These are phyloP conservation scores for Austrolebias charrua DNA, from an alignment of 2,797 vertebrate species.

Conservation along the genomic window DNA sequence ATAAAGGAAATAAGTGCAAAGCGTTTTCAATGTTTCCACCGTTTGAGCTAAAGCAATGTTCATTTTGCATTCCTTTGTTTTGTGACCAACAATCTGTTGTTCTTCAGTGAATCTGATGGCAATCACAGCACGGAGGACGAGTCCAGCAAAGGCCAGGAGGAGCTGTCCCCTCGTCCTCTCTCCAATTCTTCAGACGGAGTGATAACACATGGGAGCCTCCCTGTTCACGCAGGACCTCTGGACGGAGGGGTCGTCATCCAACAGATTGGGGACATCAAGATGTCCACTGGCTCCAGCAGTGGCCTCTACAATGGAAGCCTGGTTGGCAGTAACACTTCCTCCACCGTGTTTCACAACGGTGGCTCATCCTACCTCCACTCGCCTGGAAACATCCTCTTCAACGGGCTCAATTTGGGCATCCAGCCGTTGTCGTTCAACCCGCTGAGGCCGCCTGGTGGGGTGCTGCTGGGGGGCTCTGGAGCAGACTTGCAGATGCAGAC, in stretches of 20 bases:
- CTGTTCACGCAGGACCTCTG: constrained; percentile 71
- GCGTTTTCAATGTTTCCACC: background rate
- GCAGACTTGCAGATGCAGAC: constrained; percentile 86
- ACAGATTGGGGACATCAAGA: constrained; percentile 95
- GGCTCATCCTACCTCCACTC: constrained; percentile 94
- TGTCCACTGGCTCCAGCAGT: constrained; percentile 86
- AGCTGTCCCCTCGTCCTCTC: constrained; percentile 92
- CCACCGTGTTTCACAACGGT: constrained; percentile 91
- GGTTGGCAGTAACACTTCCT: constrained; percentile 85
- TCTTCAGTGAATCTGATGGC: constrained; percentile 75
- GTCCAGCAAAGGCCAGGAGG: constrained; percentile 97
- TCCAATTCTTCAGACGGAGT: constrained; percentile 85
- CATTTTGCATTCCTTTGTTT: constrained; percentile 1
- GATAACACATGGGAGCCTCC: constrained; percentile 81
- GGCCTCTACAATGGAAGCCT: constrained; percentile 89
- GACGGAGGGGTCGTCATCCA: constrained; percentile 89
- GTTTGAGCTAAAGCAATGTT: no score
- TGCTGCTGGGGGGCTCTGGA: constrained; percentile 84
- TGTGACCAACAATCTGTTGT: constrained; percentile 7
- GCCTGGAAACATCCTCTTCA: constrained; percentile 92
- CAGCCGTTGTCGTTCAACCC: constrained; percentile 88
- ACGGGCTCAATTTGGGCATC: constrained; percentile 90
- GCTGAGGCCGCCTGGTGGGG: constrained; percentile 79
- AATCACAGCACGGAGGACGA: constrained; percentile 90
- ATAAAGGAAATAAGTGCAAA: constrained; percentile 6